Percentiles rank a stretch among this genome's conserved stretches.
Conservation (phyloP, 2,797 vertebrate genomes). For the Hydrolagus colliei region DNA sequence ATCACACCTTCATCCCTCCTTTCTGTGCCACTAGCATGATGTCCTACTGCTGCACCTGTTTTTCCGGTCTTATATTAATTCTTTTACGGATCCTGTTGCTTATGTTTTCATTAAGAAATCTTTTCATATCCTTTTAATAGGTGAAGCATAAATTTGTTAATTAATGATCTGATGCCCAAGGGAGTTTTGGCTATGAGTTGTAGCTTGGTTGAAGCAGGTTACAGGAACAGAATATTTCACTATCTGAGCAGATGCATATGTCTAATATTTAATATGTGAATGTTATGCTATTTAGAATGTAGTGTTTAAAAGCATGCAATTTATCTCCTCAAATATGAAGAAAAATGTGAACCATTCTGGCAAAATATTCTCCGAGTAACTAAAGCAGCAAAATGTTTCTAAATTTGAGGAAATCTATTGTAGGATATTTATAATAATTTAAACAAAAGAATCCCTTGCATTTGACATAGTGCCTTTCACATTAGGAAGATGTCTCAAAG, state of each 20-base stretch:
- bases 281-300: not conserved
- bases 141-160: conserved; percentile 26
- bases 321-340: not conserved
- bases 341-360: not conserved
- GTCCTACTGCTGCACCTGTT: not conserved
- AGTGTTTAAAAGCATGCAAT: not conserved
- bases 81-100: not conserved
- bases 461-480: too few species aligned
- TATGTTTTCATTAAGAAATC: conserved; percentile 23
- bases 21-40: too few species aligned
- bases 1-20: too few species aligned
- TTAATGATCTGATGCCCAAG: conserved; percentile 18
- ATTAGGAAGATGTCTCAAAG: too few species aligned
- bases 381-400: too few species aligned
- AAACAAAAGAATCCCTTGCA: not conserved
- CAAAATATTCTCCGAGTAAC: not conserved
- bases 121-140: conserved; percentile 30
- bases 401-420: conserved; percentile 23
- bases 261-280: not conserved
- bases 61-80: not conserved
- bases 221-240: not conserved
- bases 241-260: not conserved
- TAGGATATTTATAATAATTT: conserved; percentile 32
- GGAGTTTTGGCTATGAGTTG: conserved; percentile 16
- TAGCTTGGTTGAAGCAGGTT: conserved; percentile 14